Percentiles rank a stretch among this genome's conserved stretches.
Conservation (phyloP, 1,140 invertebrate species). For the Diorhabda sublineata region DNA sequence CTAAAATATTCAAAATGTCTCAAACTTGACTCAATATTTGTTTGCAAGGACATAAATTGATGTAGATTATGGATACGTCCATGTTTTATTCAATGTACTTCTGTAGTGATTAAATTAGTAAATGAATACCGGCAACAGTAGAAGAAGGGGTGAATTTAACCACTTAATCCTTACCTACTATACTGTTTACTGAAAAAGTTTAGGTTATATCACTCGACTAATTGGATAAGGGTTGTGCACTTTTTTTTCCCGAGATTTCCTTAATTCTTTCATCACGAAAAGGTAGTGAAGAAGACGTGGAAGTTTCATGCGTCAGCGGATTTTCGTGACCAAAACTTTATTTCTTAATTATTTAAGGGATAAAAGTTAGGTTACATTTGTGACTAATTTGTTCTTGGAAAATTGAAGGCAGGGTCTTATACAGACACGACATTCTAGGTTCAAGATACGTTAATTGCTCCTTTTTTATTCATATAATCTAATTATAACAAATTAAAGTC, state of each 20-base stretch:
- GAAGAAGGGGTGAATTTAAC: constrained; percentile 12
- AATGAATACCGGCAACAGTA: constrained; percentile 5
- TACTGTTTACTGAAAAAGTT: constrained; percentile 9
- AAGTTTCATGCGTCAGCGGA: constrained; percentile 1
- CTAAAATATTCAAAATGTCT: too few species aligned
- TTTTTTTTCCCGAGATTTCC: constrained; percentile 3
- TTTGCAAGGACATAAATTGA: too few species aligned
- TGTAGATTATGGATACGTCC: neutral
- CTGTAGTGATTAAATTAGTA: constrained; percentile 9
- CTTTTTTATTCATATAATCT: too few species aligned
- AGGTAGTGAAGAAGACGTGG: neutral
- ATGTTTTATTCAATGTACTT: neutral
- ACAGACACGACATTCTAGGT: too few species aligned
- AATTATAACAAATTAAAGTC: too few species aligned
- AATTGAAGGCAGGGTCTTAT: too few species aligned
- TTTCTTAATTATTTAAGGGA: neutral
- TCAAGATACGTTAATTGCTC: too few species aligned
- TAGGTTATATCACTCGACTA: constrained; percentile 9
- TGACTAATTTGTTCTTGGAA: neutral
- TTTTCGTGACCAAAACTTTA: constrained; percentile 2
- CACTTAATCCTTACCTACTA: constrained; percentile 11
- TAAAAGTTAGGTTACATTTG: neutral
- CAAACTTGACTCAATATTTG: too few species aligned
- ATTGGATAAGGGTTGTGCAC: neutral
- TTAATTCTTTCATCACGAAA: neutral